phyloP scores from a whole-genome alignment of 2,888 invertebrate genomes.

The Dryobota labecula region DNA sequence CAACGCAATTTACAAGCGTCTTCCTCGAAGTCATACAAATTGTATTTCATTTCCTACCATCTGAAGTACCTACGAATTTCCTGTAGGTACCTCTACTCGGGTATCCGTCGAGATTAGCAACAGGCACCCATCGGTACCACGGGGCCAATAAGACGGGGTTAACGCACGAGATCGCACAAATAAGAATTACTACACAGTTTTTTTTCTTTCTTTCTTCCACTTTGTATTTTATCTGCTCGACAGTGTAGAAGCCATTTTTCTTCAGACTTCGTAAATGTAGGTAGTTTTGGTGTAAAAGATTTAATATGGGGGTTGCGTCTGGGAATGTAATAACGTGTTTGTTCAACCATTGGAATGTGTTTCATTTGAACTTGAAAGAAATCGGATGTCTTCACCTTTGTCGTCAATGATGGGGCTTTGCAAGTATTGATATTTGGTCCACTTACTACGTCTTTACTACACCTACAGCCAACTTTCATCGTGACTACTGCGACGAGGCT shows the following conservation, averaged over 20 bases:
- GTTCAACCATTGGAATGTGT: slow-evolving; percentile 49
- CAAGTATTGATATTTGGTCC: background rate
- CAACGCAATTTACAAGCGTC: slow-evolving; percentile 40
- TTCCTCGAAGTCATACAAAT: slow-evolving; percentile 53
- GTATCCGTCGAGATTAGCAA: slow-evolving; percentile 65
- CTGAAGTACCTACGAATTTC: slow-evolving; percentile 28
- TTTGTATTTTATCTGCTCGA: slow-evolving; percentile 39
- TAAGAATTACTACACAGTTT: slow-evolving; percentile 59
- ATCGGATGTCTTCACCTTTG: slow-evolving; percentile 19
- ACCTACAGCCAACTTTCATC: background rate
- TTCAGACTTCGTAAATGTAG: slow-evolving; percentile 31
- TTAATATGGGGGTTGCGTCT: slow-evolving; percentile 23
- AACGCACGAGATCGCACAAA: slow-evolving; percentile 53
- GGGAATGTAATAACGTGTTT: slow-evolving; percentile 55
- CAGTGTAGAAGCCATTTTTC: slow-evolving; percentile 32
- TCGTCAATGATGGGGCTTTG: background rate
- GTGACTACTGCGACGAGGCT: background rate
- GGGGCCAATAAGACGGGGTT: slow-evolving; percentile 53
- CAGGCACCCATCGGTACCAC: slow-evolving; percentile 64
- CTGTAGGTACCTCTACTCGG: background rate
- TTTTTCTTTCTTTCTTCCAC: slow-evolving; percentile 12
- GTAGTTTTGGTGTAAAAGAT: slow-evolving; percentile 33
- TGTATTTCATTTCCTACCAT: slow-evolving; percentile 54
- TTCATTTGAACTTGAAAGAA: slow-evolving; percentile 42
- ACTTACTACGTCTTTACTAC: background rate